These are phyloP conservation scores for Fulica atra DNA, from an alignment of 2,113 vertebrate genomes.

Conservation along the genomic window DNA sequence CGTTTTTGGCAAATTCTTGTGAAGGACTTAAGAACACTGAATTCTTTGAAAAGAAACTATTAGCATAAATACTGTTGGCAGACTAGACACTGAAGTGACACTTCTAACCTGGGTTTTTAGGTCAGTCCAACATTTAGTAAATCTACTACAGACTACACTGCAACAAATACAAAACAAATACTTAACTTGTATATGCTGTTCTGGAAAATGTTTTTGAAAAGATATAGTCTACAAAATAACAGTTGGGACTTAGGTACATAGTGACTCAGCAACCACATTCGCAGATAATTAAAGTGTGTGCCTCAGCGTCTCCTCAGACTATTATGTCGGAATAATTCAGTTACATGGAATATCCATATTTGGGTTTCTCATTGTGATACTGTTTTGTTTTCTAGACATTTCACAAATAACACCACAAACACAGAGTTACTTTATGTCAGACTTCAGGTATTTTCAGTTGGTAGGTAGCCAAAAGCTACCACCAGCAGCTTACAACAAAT, in stretches of 20 bases:
- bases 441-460: background rate
- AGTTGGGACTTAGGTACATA: background rate
- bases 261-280: background rate
- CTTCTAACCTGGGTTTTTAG: background rate
- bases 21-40: background rate
- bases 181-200: background rate
- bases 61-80: background rate
- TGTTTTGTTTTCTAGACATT: background rate
- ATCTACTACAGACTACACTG: background rate
- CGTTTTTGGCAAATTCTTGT: background rate
- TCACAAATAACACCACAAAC: background rate
- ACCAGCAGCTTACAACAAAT: background rate
- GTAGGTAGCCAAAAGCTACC: background rate
- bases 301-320: background rate
- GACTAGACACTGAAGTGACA: background rate
- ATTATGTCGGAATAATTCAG: background rate
- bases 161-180: background rate
- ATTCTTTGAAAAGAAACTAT: background rate
- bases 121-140: background rate
- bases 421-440: background rate
- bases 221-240: background rate
- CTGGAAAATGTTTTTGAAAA: background rate
- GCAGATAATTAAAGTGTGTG: background rate
- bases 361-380: background rate
- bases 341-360: background rate